phyloP scores from a whole-genome alignment of 2,113 vertebrate species.

The Anguilla japonica region DNA sequence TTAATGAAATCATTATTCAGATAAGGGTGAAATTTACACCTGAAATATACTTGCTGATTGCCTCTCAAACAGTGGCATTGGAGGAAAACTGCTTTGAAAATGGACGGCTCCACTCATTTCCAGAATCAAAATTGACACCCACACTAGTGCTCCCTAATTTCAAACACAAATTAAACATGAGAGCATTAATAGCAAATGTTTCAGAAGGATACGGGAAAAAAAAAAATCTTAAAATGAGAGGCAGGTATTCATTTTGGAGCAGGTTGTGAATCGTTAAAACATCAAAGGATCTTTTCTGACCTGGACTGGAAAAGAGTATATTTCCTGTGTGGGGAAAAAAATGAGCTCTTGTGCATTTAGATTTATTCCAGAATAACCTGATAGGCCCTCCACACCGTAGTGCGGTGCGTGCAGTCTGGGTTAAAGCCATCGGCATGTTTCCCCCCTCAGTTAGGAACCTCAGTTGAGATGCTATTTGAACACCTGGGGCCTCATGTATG shows the following conservation, averaged over 20 bases:
- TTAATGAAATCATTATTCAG: conserved; percentile 9
- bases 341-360: not conserved
- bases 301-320: not conserved
- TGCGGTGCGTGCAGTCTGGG: not conserved
- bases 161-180: not conserved
- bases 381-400: not conserved
- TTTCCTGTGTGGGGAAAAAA: not conserved
- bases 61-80: not conserved
- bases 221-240: not conserved
- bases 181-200: not conserved
- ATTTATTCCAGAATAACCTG: not conserved
- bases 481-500: not conserved
- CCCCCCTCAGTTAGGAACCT: not conserved
- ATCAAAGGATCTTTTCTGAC: not conserved
- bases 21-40: not conserved
- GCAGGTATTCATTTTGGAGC: not conserved
- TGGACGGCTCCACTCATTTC: not conserved
- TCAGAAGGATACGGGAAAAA: not conserved
- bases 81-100: not conserved
- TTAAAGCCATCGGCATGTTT: not conserved
- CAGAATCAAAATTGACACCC: conserved; percentile 6
- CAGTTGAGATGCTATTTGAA: not conserved
- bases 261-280: not conserved
- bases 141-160: conserved; percentile 1
- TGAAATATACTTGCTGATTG: not conserved